Base-by-base conservation (phyloP, 2,888 invertebrate genomes). In the Congeria kusceri region DNA sequence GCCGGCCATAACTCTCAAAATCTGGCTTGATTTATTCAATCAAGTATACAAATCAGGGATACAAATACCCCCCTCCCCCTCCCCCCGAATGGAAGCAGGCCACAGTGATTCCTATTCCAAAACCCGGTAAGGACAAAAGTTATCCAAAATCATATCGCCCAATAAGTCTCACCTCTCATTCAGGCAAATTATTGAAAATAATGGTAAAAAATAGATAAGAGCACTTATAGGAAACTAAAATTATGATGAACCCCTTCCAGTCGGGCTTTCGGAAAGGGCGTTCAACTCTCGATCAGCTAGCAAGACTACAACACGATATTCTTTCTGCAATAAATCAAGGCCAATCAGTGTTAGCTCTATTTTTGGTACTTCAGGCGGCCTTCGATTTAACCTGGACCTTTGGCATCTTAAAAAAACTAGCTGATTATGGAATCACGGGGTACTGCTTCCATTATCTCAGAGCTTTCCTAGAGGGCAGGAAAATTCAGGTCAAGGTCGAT, bases 351-450 rank as follows among this genome's bases (percentile, higher is more conserved):
- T 29, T 59, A 15, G 68, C 58, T 20, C 47, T 68, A 5, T 59
- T 47, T 47, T 29, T 59, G 20, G 68, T 59, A 28, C 49, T 59
- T 39, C 56, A 44, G 27, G 23, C 27, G 29, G 29, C 11, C 18
- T 63, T 63, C 44, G 44, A 62, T 20, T 44, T 13, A 39, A 63
- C 63, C 3, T 46, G 44, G 63, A n/a, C n/a, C 28, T 61, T 53
- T 28, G 76, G 64, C 2, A 64, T 66, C 9, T 58, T 76, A 11
- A 46, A 39, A 39, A 76, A 76, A 53, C 46, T 76, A 27, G 53
- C 53, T 49, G 25, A 59, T 44, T 46, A 62, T 44, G 76, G 76
- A 23, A 66, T 77, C 11, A 70, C 65, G n/a, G 61, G 76, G n/a
- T 5, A 57, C 49, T 66, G 61, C 27, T 71, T 77, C 47, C 53